Conservation (phyloP, 2,113 vertebrate species). For the Siniperca knerii region DNA sequence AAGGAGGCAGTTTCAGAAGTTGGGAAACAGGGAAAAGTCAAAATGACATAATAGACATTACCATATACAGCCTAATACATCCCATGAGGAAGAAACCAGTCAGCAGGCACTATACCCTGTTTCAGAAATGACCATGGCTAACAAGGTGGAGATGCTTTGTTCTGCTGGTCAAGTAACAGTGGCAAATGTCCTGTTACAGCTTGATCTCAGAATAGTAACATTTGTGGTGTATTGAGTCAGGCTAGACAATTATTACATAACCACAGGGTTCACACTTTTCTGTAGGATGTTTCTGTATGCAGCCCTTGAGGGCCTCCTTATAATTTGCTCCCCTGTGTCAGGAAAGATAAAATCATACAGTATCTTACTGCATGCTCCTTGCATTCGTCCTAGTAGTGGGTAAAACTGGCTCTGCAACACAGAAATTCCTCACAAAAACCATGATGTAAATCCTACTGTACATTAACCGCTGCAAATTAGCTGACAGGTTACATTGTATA, state of each 20-base stretch:
- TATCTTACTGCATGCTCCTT: conserved; percentile 21
- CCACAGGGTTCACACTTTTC: conserved; percentile 67
- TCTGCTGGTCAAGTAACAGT: conserved; percentile 42
- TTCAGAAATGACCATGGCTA: conserved; percentile 42
- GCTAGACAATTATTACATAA: conserved; percentile 68
- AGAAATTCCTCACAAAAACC: conserved; percentile 15
- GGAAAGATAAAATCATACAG: conserved; percentile 61
- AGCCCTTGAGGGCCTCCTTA: conserved; percentile 63
- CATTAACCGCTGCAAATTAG: conserved; percentile 39
- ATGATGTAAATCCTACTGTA: conserved; percentile 39
- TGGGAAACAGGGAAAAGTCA: conserved; percentile 14
- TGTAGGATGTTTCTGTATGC: conserved; percentile 17
- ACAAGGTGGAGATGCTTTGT: conserved; percentile 53
- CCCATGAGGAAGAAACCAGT: conserved; percentile 40
- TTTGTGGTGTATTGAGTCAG: conserved; percentile 37
- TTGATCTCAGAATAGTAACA: conserved; percentile 40
- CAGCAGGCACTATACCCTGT: conserved; percentile 50
- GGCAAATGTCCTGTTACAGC: conserved; percentile 44
- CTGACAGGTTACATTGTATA: conserved; percentile 46
- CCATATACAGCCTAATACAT: conserved; percentile 17
- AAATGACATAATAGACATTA: conserved; percentile 41
- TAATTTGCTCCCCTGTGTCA: conserved; percentile 67
- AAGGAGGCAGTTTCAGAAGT: conserved; percentile 2
- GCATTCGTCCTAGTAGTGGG: conserved; percentile 4
- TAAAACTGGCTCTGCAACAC: conserved; percentile 2